These are phyloP conservation scores for Phoeniculus purpureus DNA, from an alignment of 2,797 vertebrate species.

Conservation along the genomic window DNA sequence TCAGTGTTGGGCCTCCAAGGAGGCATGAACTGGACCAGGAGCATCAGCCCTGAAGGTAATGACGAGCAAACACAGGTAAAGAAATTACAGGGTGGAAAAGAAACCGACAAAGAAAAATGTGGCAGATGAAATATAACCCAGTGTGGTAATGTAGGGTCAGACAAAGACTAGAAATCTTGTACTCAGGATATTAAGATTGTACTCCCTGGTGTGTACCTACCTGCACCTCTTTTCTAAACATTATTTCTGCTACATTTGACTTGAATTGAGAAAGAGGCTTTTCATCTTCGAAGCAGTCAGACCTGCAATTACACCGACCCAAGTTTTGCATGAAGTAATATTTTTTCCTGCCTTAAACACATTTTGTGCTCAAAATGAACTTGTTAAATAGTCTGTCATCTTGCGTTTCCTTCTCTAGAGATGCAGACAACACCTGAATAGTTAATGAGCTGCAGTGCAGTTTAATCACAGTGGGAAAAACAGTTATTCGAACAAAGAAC, in stretches of 20 bases:
- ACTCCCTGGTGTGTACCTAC: conserved; percentile 58
- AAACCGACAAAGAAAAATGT: background rate
- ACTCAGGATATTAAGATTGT: conserved; percentile 62
- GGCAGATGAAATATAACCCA: conserved; percentile 38
- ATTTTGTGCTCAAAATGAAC: conserved; percentile 66
- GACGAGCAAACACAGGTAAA: background rate
- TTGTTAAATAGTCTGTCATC: conserved; percentile 64
- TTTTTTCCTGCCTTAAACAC: conserved; percentile 65
- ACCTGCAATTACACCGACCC: conserved; percentile 61
- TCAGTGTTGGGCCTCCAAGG: fast-evolving
- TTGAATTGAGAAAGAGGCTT: conserved; percentile 67
- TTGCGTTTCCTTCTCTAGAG: conserved; percentile 38
- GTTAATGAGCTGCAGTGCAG: conserved; percentile 63
- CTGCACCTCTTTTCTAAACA: conserved; percentile 56
- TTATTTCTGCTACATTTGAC: conserved; percentile 71
- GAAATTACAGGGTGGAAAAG: background rate
- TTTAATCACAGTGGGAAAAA: conserved; percentile 48
- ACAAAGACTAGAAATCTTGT: conserved; percentile 36
- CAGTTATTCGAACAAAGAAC: conserved; percentile 42
- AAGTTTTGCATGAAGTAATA: conserved; percentile 67
- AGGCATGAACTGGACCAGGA: background rate
- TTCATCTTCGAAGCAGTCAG: conserved; percentile 67
- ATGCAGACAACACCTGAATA: conserved; percentile 61
- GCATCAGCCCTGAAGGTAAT: background rate
- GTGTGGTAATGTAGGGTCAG: conserved; percentile 10